Conservation (phyloP, 2,888 invertebrate species). For the Sinohyriopsis cumingii region DNA sequence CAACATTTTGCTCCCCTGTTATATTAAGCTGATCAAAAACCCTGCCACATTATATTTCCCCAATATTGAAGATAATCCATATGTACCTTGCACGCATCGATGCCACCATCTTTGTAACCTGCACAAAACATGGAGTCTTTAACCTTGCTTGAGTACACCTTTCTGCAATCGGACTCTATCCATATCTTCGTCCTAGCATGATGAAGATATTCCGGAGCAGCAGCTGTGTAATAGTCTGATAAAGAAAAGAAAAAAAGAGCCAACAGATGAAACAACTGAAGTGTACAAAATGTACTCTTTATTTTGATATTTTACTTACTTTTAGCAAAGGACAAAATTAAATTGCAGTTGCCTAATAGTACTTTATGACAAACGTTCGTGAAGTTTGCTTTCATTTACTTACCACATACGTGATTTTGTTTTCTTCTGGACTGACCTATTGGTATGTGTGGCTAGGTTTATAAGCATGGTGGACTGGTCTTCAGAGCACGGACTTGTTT, state of each 20-base stretch:
- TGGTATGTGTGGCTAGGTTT: too few relatives aligned
- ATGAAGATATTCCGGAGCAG: constrained; percentile 39
- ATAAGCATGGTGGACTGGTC: too few relatives aligned
- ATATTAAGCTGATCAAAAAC: too few relatives aligned
- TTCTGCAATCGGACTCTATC: constrained; percentile 33
- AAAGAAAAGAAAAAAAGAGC: neutral
- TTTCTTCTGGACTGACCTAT: too few relatives aligned
- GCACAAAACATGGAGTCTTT: constrained; percentile 57
- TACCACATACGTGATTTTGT: too few relatives aligned
- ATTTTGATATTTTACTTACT: neutral
- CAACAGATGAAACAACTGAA: too few relatives aligned
- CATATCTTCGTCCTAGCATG: constrained; percentile 52
- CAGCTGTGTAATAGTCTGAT: constrained; percentile 39
- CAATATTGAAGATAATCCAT: too few relatives aligned
- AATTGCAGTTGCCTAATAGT: neutral
- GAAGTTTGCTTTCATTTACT: neutral
- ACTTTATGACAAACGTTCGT: neutral
- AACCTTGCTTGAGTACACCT: constrained; percentile 32
- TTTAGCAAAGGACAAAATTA: neutral
- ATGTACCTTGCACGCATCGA: constrained; percentile 58
- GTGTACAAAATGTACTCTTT: neutral
- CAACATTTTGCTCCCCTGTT: too few relatives aligned
- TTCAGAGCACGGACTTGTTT: too few relatives aligned
- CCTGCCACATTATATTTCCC: too few relatives aligned
- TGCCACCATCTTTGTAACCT: constrained; percentile 48